Base-by-base conservation (phyloP, 2,888 invertebrate species). In the Schizaphis graminum region DNA sequence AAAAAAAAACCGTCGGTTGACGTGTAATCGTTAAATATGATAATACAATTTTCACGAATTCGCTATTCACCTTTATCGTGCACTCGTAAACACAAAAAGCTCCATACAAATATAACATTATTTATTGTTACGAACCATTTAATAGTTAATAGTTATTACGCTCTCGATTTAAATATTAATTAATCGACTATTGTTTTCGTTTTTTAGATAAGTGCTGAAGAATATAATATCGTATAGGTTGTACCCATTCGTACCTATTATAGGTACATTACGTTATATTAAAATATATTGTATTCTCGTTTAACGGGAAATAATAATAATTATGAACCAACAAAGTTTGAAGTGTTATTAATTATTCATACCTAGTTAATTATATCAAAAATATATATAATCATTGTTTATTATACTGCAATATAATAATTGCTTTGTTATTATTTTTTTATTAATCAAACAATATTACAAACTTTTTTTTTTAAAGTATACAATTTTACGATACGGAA, bases 111-210 rank as follows among this genome's bases (percentile, higher is more conserved):
- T 56, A 44, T 41, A 41, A 44, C 26, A 44, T 44, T 28, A 57
- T 77, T 77, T 61, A 89, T 89, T 89, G n/a, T 61, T 28, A 57
- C 57, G 28, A 41, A 28, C 7, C 28, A 28, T 89, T 61, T 44
- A 89, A 44, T 89, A n/a, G 53, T 35, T 57, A 13, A 89, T 56
- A 57, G 26, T 44, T 44, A 26, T 13, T 86, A 86, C 28, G 35
- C 35, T 8, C 77, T 77, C 35, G 77, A 35, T 21, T 77, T 35
- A 35, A 41, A 77, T 77, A 77, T 57, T 57, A 89, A 89, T 89
- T 89, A 89, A 61, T 44, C 57, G 57, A 89, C 57, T 89, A 41
- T 89, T 56, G 41, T 77, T 89, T 57, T 89, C 44, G 10, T 89
- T 57, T 16, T 57, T 61, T 44, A 61, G 13, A 89, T 57, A 89